Evolutionary conservation across 2,113 vertebrate species (phyloP).

Genomic region (Apeltes quadracus): DNA sequence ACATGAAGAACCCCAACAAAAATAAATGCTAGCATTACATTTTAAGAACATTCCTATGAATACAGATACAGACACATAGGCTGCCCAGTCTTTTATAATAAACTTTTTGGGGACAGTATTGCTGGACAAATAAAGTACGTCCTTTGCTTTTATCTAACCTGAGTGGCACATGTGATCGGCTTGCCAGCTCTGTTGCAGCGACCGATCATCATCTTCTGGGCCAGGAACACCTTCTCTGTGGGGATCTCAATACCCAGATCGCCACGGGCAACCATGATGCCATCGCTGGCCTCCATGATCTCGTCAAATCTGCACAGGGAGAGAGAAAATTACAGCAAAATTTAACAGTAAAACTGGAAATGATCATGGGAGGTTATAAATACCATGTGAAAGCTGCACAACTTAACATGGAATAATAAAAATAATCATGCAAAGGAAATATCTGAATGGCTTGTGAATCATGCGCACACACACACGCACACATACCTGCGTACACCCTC

Average conservation of each 20-base stretch:
- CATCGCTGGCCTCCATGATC: slow-evolving; percentile 97
- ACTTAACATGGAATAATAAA: neutral
- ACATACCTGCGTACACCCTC: slow-evolving; percentile 95
- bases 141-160: slow-evolving; percentile 78
- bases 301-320: slow-evolving; percentile 91
- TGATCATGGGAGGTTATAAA: neutral
- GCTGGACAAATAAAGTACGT: neutral
- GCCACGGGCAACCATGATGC: slow-evolving; percentile 98
- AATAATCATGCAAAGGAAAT: neutral
- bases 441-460: neutral
- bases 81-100: neutral
- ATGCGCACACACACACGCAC: slow-evolving; percentile 6
- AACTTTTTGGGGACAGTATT: neutral
- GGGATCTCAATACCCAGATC: slow-evolving; percentile 98
- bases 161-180: slow-evolving; percentile 97
- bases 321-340: neutral
- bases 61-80: neutral
- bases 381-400: neutral
- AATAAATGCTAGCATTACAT: neutral
- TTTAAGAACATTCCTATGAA: neutral
- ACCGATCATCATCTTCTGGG: slow-evolving; percentile 99
- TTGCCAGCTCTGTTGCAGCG: slow-evolving; percentile 97
- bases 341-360: neutral
- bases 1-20: no score
- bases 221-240: slow-evolving; percentile 96